Evolutionary conservation across 53 echinoderm and acorn worm genomes (phyloP), one percentile per base, ranked within the genome.

Genomic region (Henricia sp.): DNA sequence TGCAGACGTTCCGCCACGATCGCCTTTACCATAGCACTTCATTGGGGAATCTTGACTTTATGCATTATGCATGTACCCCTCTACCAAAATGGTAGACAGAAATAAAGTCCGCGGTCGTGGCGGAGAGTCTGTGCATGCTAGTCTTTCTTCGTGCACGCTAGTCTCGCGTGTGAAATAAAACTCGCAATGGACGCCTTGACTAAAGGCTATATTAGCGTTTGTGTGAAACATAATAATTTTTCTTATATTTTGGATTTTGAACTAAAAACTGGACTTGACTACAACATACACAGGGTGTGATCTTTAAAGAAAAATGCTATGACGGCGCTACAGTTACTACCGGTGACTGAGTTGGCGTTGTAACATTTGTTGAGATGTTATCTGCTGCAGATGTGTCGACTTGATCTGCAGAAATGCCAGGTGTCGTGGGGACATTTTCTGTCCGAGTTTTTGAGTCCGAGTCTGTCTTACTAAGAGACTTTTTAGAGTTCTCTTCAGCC

Each of bases 301-400:
- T 26, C 33, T 34, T 37, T 14, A 28, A 52, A 30, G 24, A 6
- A 39, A 10, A 16, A 41, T 77, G 77, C 60, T 77, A 77, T 40
- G 77, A 77, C 25, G 77, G 77, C 19, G 77, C 77, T 59, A 60
- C 60, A 16, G 77, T 59, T 58, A 77, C 46, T 39, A 33, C 19
- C 14, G 77, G 77, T 6, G 77, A 43, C 29, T 52, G 58, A 28
- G 60, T 25, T 21, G 77, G 25, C 3, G 77, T 27, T 6, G 60
- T 6, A 59, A 46, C 60, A 59, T 38, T 56, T n/a, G n/a, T n/a
- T 41, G 57, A 46, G 2, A 59, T 41, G 77, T 58, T 42, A 9
- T 40, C 43, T 53, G 34, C 39, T 21, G 74, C 26, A 26, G 77
- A 17, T 17, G 77, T 77, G 77, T 40, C 59, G 12, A 41, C 30